phyloP scores from a whole-genome alignment of 2,113 vertebrate species.

The Coturnix japonica region DNA sequence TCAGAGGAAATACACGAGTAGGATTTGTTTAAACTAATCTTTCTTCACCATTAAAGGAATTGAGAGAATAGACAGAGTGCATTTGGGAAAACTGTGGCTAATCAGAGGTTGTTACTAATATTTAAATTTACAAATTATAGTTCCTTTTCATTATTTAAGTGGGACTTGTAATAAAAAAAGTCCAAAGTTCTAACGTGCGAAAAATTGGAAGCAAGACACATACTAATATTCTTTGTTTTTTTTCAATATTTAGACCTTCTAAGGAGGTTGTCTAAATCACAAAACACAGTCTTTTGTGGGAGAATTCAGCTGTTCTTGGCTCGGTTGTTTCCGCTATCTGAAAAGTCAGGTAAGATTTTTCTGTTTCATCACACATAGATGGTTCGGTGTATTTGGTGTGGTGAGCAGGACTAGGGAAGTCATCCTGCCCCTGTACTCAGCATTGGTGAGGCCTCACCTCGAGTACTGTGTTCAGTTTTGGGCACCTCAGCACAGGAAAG shows the following conservation, averaged over 20 bases:
- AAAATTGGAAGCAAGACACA: not conserved
- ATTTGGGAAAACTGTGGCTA: not conserved
- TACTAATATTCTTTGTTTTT: slow-evolving; percentile 2
- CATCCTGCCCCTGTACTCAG: no score
- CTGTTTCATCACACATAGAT: not conserved
- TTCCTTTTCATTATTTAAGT: not conserved
- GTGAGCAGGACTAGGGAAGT: no score
- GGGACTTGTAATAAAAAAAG: not conserved
- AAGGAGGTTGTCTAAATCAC: slow-evolving; percentile 95
- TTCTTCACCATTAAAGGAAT: not conserved
- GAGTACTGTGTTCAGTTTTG: no score
- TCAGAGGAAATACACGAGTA: not conserved
- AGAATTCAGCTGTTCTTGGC: slow-evolving; percentile 97
- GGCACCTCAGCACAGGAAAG: no score
- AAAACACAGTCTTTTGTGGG: slow-evolving; percentile 98
- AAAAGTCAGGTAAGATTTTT: slow-evolving; percentile 91
- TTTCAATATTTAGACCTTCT: slow-evolving; percentile 85
- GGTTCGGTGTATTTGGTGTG: not conserved
- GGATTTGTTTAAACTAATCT: not conserved
- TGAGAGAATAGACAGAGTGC: not conserved
- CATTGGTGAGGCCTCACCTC: no score
- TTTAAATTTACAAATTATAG: not conserved
- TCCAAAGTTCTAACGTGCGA: not conserved
- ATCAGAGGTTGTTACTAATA: not conserved
- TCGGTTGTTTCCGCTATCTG: slow-evolving; percentile 95